Conservation (phyloP, 2,888 invertebrate species). For the Teinopalpus imperialis region DNA sequence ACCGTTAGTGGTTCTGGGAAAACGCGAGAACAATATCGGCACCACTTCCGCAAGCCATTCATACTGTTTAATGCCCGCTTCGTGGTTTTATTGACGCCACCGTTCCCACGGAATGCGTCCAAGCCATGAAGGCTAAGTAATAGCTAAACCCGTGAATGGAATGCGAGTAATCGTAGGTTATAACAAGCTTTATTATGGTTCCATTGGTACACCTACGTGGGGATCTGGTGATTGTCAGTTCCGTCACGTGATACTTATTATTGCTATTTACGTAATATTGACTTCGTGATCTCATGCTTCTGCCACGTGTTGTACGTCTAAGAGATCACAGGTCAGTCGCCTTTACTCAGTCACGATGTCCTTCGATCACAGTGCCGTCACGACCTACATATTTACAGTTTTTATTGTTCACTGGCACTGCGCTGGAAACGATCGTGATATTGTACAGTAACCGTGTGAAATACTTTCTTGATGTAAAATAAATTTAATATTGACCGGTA, state of each 20-base stretch:
- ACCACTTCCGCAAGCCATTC: constrained; percentile 49
- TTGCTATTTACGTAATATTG: constrained; percentile 13
- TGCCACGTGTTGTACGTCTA: constrained; percentile 54
- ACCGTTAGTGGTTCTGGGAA: constrained; percentile 67
- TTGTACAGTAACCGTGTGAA: constrained; percentile 26
- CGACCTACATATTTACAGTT: constrained; percentile 74
- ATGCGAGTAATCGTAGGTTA: constrained; percentile 21
- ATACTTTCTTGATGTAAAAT: constrained; percentile 31
- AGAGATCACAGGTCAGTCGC: constrained; percentile 66
- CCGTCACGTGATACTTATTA: constrained; percentile 9
- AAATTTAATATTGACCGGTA: constrained; percentile 27
- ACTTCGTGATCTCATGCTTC: constrained; percentile 44
- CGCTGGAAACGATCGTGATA: constrained; percentile 33
- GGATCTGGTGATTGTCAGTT: neutral
- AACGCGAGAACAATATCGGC: constrained; percentile 60
- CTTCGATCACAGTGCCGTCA: constrained; percentile 60
- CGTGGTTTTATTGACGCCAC: constrained; percentile 30
- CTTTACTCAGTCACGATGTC: constrained; percentile 66
- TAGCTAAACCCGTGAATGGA: constrained; percentile 18
- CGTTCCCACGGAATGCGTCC: constrained; percentile 33
- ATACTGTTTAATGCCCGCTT: constrained; percentile 37
- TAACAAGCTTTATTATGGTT: constrained; percentile 15
- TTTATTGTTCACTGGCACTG: constrained; percentile 54
- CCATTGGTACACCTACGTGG: constrained; percentile 9
- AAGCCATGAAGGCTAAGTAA: constrained; percentile 24